Percentiles rank a stretch among this genome's conserved stretches.
Conservation (phyloP, 2,797 vertebrate genomes). For the Trachurus trachurus region DNA sequence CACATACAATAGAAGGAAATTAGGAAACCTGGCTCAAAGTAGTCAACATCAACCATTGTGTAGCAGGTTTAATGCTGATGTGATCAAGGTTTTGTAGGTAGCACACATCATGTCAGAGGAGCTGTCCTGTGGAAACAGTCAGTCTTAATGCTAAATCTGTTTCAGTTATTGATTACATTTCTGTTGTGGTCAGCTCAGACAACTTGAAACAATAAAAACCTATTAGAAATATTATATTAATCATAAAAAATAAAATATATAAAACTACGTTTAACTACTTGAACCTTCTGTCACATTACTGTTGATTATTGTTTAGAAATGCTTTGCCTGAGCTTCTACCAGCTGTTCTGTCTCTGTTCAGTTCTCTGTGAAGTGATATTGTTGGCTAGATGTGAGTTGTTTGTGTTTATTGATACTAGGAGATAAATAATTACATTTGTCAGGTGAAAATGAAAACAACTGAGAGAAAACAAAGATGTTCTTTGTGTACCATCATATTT, state of each 20-base stretch:
- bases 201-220: neutral
- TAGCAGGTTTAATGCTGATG: too few species aligned
- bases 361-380: conserved; percentile 4
- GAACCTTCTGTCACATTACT: too few species aligned
- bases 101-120: too few species aligned
- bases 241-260: too few species aligned
- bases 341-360: neutral
- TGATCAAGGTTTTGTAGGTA: too few species aligned
- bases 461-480: conserved; percentile 34
- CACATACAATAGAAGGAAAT: too few species aligned
- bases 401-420: conserved; percentile 49
- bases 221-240: too few species aligned
- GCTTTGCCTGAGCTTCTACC: neutral
- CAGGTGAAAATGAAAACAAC: conserved; percentile 52
- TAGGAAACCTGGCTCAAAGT: too few species aligned
- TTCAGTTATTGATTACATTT: neutral
- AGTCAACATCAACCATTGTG: too few species aligned
- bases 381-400: conserved; percentile 13
- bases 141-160: too few species aligned
- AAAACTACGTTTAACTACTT: too few species aligned
- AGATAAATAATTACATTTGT: conserved; percentile 46
- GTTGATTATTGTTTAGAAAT: neutral
- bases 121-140: too few species aligned
- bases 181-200: neutral
- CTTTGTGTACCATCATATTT: conserved; percentile 45